Evolutionary conservation across 2,888 invertebrate genomes (phyloP).

Genomic region (Crossocerus cetratus): DNA sequence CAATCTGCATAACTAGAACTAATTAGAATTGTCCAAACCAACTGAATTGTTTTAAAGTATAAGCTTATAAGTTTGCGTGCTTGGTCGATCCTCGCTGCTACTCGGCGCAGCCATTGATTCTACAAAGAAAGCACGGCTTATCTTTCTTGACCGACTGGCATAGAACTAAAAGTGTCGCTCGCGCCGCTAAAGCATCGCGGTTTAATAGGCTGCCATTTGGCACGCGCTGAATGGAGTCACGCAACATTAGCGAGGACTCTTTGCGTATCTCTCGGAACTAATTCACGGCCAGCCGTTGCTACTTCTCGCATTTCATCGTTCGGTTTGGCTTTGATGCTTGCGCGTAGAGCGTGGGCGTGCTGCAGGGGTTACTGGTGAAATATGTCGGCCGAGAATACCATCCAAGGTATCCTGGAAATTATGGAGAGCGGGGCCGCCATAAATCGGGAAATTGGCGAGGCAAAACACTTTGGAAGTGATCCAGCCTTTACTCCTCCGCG

Average conservation of each 20-base stretch:
- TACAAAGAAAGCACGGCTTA: constrained; percentile 15
- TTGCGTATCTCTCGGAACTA: background rate
- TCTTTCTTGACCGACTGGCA: constrained; percentile 24
- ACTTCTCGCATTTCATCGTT: background rate
- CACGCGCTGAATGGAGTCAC: constrained; percentile 39
- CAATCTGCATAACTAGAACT: too few relatives aligned
- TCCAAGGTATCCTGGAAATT: constrained; percentile 41
- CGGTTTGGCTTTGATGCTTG: background rate
- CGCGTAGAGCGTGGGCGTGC: background rate
- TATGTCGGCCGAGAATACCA: too few relatives aligned
- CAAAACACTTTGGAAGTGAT: constrained; percentile 46
- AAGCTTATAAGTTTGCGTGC: background rate
- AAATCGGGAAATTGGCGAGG: constrained; percentile 50
- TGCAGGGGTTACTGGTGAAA: background rate
- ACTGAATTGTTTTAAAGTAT: background rate
- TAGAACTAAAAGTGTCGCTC: constrained; percentile 36
- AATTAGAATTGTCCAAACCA: too few relatives aligned
- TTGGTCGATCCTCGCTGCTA: too few relatives aligned
- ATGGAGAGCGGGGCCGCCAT: constrained; percentile 26
- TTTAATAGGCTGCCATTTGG: constrained; percentile 42
- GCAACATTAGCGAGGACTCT: constrained; percentile 40
- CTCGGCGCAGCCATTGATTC: too few relatives aligned
- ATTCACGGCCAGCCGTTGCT: background rate
- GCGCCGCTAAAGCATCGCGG: constrained; percentile 41
- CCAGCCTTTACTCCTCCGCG: constrained; percentile 21